Conservation (phyloP, 2,797 vertebrate genomes). For the Enteromius unitaeniatus region DNA sequence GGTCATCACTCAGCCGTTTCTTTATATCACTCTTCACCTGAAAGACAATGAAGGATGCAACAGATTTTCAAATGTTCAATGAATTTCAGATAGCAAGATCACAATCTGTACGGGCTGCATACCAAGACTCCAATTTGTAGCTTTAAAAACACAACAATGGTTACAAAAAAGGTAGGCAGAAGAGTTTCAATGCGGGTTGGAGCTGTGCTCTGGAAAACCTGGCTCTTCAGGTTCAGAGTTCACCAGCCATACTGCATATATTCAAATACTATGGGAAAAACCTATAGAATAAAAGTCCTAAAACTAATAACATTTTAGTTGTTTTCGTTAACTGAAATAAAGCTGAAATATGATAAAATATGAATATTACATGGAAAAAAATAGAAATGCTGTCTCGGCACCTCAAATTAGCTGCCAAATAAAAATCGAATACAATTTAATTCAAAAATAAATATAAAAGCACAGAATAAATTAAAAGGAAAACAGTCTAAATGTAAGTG, state of each 20-base stretch:
- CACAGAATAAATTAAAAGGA: neutral
- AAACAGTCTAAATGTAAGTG: neutral
- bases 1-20: conserved; percentile 87
- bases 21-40: conserved; percentile 90
- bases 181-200: neutral
- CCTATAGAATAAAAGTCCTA: neutral
- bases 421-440: neutral
- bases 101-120: neutral
- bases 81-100: neutral
- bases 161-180: neutral
- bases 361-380: neutral
- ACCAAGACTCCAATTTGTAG: neutral
- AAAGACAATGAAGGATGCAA: neutral
- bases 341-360: neutral
- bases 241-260: neutral
- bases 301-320: no score
- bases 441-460: neutral
- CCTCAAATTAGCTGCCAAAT: neutral
- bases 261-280: neutral
- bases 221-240: neutral
- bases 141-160: neutral
- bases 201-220: neutral
- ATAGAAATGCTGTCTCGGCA: no score
- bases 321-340: no score
- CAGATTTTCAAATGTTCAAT: neutral